Evolutionary conservation across 2,113 vertebrate genomes (phyloP).

Genomic region (Spilogale gracilis): DNA sequence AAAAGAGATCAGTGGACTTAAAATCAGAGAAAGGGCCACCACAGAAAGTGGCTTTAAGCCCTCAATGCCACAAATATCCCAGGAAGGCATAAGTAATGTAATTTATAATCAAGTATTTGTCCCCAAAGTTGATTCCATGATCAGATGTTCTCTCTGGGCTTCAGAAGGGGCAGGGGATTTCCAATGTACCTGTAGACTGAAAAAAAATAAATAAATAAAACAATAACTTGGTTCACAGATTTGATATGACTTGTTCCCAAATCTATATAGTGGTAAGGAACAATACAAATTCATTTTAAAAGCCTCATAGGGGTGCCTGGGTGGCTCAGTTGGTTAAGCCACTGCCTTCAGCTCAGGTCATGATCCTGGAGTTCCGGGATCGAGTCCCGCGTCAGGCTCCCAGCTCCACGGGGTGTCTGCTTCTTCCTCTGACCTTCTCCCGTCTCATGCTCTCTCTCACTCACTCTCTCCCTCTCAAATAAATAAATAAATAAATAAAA

Average conservation of each 20-base stretch:
- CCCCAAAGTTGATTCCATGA: background rate
- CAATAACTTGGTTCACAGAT: background rate
- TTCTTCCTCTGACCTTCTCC: too few relatives aligned
- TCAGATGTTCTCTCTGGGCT: background rate
- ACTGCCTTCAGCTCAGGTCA: too few relatives aligned
- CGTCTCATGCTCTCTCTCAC: too few relatives aligned
- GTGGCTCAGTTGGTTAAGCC: too few relatives aligned
- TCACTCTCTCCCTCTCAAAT: too few relatives aligned
- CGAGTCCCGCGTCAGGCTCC: too few relatives aligned
- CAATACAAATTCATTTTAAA: background rate
- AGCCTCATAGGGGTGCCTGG: too few relatives aligned
- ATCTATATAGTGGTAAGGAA: background rate
- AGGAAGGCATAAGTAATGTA: background rate
- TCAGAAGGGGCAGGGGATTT: background rate
- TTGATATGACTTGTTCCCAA: background rate
- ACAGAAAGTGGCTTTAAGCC: background rate
- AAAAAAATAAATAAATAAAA: background rate
- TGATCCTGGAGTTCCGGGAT: too few relatives aligned
- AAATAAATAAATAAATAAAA: too few relatives aligned
- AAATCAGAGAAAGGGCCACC: background rate
- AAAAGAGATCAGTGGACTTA: background rate
- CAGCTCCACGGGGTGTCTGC: too few relatives aligned
- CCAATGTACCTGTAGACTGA: background rate
- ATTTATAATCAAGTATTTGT: background rate
- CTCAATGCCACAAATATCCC: background rate